phyloP scores from a whole-genome alignment of 2,888 invertebrate species.

The Stomorhina lunata region DNA sequence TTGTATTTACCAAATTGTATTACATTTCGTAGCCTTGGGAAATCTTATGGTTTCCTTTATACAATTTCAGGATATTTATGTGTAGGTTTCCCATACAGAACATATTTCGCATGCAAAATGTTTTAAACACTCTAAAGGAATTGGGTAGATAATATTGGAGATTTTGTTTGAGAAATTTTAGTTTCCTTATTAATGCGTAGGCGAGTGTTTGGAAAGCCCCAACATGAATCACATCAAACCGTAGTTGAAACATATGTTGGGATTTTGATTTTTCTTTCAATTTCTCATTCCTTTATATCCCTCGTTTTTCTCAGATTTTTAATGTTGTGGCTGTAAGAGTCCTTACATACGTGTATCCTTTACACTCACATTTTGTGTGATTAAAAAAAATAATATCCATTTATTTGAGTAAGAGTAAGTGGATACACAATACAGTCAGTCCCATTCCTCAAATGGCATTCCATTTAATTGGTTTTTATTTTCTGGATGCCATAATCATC shows the following conservation, averaged over 20 bases:
- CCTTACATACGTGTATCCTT: no score
- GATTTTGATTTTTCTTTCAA: conserved; percentile 41
- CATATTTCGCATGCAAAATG: conserved; percentile 1
- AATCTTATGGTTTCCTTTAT: conserved; percentile 55
- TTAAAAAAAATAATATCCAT: neutral
- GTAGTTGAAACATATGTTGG: conserved; percentile 54
- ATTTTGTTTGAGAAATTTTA: neutral
- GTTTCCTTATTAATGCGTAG: neutral
- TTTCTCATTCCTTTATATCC: conserved; percentile 14
- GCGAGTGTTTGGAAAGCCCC: neutral
- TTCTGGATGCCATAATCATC: conserved; percentile 40
- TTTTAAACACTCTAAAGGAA: neutral
- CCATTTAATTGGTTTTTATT: conserved; percentile 61
- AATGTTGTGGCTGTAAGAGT: conserved; percentile 29
- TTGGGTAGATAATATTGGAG: neutral
- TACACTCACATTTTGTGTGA: no score
- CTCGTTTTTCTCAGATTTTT: neutral
- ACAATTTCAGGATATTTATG: conserved; percentile 35
- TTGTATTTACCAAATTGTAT: conserved; percentile 54
- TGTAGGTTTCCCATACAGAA: neutral
- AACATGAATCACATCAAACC: conserved; percentile 44
- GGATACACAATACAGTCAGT: conserved; percentile 11
- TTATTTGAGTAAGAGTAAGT: neutral
- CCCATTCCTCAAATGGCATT: conserved; percentile 54
- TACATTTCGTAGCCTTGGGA: conserved; percentile 60